Percentiles rank a stretch among this genome's conserved stretches.
Evolutionary conservation across 2,797 vertebrate species (phyloP).

Genomic region (Ctenopoma multispine): DNA sequence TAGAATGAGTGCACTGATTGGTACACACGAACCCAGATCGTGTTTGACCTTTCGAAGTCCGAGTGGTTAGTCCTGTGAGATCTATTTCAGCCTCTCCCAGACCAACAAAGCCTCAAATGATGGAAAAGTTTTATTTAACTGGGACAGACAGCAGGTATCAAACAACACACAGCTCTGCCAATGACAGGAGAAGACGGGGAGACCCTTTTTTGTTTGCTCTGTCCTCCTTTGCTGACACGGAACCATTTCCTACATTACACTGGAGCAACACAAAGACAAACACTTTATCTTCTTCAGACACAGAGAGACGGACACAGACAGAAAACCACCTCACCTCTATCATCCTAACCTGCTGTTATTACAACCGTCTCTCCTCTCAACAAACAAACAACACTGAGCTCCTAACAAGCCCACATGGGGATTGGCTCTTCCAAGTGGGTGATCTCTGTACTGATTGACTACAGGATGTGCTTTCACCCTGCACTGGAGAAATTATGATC

Average conservation of each 20-base stretch:
- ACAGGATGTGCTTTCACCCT: constrained; percentile 27
- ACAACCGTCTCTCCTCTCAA: constrained; percentile 17
- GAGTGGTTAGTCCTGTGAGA: constrained; percentile 30
- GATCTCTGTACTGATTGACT: constrained; percentile 57
- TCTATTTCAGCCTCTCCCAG: neutral
- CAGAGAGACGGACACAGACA: constrained; percentile 2
- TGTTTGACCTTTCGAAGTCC: constrained; percentile 19
- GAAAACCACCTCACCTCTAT: constrained; percentile 14
- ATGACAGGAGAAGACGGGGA: neutral
- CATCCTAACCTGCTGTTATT: constrained; percentile 44
- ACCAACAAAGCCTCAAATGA: too few species aligned
- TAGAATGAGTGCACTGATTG: constrained; percentile 24
- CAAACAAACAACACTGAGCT: constrained; percentile 67
- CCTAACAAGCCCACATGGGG: constrained; percentile 73
- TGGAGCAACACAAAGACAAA: constrained; percentile 19
- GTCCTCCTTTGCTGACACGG: constrained; percentile 6
- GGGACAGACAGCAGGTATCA: neutral
- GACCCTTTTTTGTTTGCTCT: neutral
- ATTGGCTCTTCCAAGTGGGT: constrained; percentile 49
- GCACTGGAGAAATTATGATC: constrained; percentile 36
- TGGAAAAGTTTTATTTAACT: too few species aligned
- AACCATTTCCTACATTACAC: constrained; percentile 15
- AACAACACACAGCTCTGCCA: neutral
- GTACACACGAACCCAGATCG: constrained; percentile 17
- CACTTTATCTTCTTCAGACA: constrained; percentile 13